Evolutionary conservation across 1,140 invertebrate genomes (phyloP), one percentile per base, ranked within the genome.

Genomic region (Drosophila littoralis): DNA sequence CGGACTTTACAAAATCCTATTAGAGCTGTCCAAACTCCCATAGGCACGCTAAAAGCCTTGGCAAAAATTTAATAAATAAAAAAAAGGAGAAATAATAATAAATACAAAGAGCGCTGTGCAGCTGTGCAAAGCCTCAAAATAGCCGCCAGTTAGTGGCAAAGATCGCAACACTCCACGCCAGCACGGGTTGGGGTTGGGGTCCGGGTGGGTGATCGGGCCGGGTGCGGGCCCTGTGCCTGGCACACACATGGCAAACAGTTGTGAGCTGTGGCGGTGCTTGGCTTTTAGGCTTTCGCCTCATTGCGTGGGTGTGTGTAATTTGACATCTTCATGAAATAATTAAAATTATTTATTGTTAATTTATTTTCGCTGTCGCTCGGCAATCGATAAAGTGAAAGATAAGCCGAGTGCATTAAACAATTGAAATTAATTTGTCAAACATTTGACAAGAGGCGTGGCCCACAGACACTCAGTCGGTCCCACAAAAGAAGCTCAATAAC

Each of bases 341-440:
- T 89, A 89, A 84, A 89, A 89, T 89, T 90, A 90, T 89, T 89
- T 90, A 90, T 89, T 89, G 81, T 89, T 89, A 89, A 89, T 90
- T 89, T 89, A 84, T 89, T 89, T 89, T 81, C 76, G 75, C 70
- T 85, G 52, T 50, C 70, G 46, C 36, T 38, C 80, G 60, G 54
- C 68, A 73, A 77, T 77, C 77, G 81, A 81, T 85, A 75, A 85
- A 85, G 81, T 78, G 82, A 78, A 72, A 81, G 82, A 85, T 85
- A 86, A 85, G 75, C 68, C 67, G 65, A 71, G 68, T 74, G 82
- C 51, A 69, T 73, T 79, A 74, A 63, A 83, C 83, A 86, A 86
- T 86, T 86, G 79, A 86, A 89, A 86, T 89, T 83, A 86, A 86
- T 86, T 86, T 86, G 83, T 89, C 83, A 88, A 81, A 48, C 51